Conservation (phyloP, 1,140 invertebrate genomes). For the Leptinotarsa defecta region DNA sequence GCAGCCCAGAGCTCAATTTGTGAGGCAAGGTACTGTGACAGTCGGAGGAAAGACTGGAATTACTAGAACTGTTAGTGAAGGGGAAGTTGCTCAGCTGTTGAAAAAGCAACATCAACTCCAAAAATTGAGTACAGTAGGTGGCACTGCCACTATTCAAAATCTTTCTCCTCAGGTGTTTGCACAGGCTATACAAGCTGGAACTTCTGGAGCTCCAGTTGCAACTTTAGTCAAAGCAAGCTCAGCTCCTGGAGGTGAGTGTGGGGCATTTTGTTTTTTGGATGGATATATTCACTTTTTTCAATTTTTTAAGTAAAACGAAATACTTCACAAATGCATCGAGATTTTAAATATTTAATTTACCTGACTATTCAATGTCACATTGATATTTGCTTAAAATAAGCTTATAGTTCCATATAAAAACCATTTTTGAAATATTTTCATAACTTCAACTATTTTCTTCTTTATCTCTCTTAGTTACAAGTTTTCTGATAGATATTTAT, state of each 20-base stretch:
- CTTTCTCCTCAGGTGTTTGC: constrained; percentile 63
- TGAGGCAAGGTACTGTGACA: constrained; percentile 52
- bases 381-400: too few species aligned
- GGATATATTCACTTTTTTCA: too few species aligned
- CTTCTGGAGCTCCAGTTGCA: constrained; percentile 59
- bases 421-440: too few species aligned
- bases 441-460: too few species aligned
- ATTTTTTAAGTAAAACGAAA: too few species aligned
- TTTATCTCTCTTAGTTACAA: too few species aligned
- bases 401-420: too few species aligned
- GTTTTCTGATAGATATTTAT: too few species aligned
- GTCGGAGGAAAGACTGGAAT: constrained; percentile 56
- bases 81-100: constrained; percentile 72
- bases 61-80: constrained; percentile 66
- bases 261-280: too few species aligned
- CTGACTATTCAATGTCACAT: too few species aligned
- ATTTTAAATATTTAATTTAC: too few species aligned
- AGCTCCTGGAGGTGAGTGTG: constrained; percentile 52
- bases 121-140: constrained; percentile 55
- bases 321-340: too few species aligned
- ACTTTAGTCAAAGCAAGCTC: constrained; percentile 66
- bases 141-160: constrained; percentile 52
- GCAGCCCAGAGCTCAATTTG: constrained; percentile 50
- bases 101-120: constrained; percentile 70
- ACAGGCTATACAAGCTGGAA: constrained; percentile 59